A percentile compares a stretch with the other conserved stretches of the same genome.
These are phyloP conservation scores for Drosophila nebulosa DNA, from an alignment of 1,140 invertebrate genomes.

Conservation along the genomic window DNA sequence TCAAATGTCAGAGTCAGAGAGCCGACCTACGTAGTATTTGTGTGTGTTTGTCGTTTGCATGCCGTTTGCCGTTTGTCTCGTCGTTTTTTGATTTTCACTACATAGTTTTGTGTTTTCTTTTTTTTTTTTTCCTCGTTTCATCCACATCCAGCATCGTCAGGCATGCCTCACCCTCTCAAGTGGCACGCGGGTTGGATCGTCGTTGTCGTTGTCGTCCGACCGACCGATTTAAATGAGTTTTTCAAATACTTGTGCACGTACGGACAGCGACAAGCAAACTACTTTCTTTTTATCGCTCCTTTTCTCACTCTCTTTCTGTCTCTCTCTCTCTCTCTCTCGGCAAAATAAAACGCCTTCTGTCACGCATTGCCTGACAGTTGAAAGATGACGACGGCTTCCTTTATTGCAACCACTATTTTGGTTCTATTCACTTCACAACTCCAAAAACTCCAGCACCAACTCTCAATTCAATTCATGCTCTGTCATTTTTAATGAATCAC, in stretches of 20 bases:
- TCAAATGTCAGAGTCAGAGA: constrained; percentile 71
- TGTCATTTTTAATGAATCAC: constrained; percentile 79
- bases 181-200: constrained; percentile 32
- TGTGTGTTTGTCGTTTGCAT: constrained; percentile 67
- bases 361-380: constrained; percentile 47
- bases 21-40: constrained; percentile 7
- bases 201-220: constrained; percentile 14
- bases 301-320: constrained; percentile 27
- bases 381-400: constrained; percentile 45
- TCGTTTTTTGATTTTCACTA: constrained; percentile 65
- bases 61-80: constrained; percentile 2
- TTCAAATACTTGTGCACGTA: constrained; percentile 78
- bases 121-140: constrained; percentile 12
- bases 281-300: constrained; percentile 49
- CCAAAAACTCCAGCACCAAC: constrained; percentile 32
- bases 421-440: constrained; percentile 53
- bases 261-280: constrained; percentile 45
- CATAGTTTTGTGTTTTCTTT: too few species aligned
- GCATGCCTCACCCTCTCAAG: constrained; percentile 20
- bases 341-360: constrained; percentile 34
- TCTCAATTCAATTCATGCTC: constrained; percentile 73
- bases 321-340: constrained; percentile 23
- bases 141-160: background rate
- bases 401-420: constrained; percentile 53
- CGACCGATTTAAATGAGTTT: constrained; percentile 76